Base-by-base conservation (phyloP, 1,140 invertebrate genomes). In the Chironomus striatipennis region DNA sequence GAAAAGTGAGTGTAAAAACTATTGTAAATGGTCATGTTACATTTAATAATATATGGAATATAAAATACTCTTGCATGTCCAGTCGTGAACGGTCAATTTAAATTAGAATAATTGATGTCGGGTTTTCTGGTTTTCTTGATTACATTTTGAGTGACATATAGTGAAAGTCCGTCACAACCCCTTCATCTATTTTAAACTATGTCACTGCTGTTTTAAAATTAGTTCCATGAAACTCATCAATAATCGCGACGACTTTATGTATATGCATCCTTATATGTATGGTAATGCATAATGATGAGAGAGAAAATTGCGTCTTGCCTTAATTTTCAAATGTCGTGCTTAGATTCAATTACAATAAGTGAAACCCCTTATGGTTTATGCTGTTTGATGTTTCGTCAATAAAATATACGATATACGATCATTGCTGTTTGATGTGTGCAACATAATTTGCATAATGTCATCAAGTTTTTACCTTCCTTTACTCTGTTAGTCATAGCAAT, bases 401-500 rank as follows among this genome's bases (percentile, higher is more conserved):
- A 57, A 57, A 18, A 18, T 17, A 15, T 18, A 12, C 47, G n/a
- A n/a, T 57, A n/a, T n/a, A 70, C 17, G 17, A 70, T 20, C 65
- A 70, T 70, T 70, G 20, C 6, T 20, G 20, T 2, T 70, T n/a
- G 20, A 18, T 70, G 65, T 70, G 65, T 70, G 65, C 17, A 70
- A 70, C 65, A 17, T 70, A 70, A 70, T 70, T 70, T 70, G 65
- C 65, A 70, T 70, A 70, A 70, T 70, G 47, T 70, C 65, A 70
- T 70, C 65, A 70, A 70, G 8, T 57, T 34, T 57, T 57, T 15
- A 57, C n/a, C 12, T 57, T 57, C 15, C 15, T 57, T 57, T 57
- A 57, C 47, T n/a, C 47, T 12, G 47, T 57, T 34, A 34, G 24
- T 34, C 5, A 34, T 34, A 34, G 24, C 24, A 5, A n/a, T n/a